These are phyloP conservation scores for Remorina albescens DNA, from an alignment of 2,797 vertebrate genomes.

Conservation along the genomic window DNA sequence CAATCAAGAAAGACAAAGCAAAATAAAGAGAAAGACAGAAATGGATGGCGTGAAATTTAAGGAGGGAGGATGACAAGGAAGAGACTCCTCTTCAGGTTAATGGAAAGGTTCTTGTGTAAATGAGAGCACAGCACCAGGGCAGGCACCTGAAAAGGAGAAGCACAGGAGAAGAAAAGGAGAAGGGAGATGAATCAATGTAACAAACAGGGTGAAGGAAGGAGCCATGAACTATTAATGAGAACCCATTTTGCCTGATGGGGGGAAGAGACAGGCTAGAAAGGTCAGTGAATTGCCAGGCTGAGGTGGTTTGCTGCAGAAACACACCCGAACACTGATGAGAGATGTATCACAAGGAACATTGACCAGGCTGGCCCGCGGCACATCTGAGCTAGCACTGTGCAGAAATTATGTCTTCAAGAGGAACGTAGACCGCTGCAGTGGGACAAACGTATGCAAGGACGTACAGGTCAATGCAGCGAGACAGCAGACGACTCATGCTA, in stretches of 20 bases:
- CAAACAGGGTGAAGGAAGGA: slow-evolving; percentile 74
- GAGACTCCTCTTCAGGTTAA: slow-evolving; percentile 65
- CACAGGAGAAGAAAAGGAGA: slow-evolving; percentile 40
- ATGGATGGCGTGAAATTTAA: slow-evolving; percentile 5
- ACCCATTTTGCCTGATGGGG: slow-evolving; percentile 74
- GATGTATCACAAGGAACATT: slow-evolving; percentile 55
- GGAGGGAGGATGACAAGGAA: slow-evolving; percentile 1
- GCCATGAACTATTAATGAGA: slow-evolving; percentile 81
- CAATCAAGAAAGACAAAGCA: slow-evolving; percentile 11
- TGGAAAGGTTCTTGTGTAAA: slow-evolving; percentile 68
- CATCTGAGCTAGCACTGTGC: slow-evolving; percentile 38
- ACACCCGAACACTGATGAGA: slow-evolving; percentile 62
- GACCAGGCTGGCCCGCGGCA: slow-evolving; percentile 63
- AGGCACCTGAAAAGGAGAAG: slow-evolving; percentile 57
- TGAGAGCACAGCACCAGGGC: slow-evolving; percentile 63
- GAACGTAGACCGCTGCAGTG: slow-evolving; percentile 28
- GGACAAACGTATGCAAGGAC: slow-evolving; percentile 55
- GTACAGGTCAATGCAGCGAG: slow-evolving; percentile 60
- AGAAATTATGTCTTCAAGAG: slow-evolving; percentile 48
- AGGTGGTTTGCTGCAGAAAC: slow-evolving; percentile 52
- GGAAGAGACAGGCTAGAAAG: slow-evolving; percentile 65
- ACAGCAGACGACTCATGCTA: slow-evolving; percentile 16
- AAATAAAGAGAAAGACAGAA: slow-evolving; percentile 6
- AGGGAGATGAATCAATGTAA: slow-evolving; percentile 71
- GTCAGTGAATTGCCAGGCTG: slow-evolving; percentile 69